Evolutionary conservation across 2,888 invertebrate species (phyloP).

Genomic region (Leptopilina syphax): DNA sequence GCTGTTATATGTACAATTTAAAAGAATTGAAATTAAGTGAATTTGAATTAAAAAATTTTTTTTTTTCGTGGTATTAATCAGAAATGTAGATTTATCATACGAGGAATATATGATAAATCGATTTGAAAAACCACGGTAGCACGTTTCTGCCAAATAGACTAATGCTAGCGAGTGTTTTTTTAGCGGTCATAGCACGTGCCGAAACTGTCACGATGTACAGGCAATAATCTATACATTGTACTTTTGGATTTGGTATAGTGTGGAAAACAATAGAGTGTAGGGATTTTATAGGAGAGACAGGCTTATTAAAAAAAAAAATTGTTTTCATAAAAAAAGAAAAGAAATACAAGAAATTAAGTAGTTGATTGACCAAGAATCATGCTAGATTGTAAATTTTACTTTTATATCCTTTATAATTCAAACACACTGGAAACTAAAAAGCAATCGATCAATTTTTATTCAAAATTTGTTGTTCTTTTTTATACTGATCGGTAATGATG

Average conservation of each 20-base stretch:
- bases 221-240: conserved; percentile 60
- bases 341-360: neutral
- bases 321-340: too few relatives aligned
- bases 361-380: conserved; percentile 22
- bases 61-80: conserved; percentile 30
- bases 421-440: too few relatives aligned
- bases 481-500: too few relatives aligned
- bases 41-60: neutral
- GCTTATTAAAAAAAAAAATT: neutral
- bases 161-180: conserved; percentile 60
- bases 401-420: too few relatives aligned
- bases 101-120: neutral
- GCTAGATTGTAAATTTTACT: neutral
- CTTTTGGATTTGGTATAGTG: conserved; percentile 48
- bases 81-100: neutral
- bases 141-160: conserved; percentile 55
- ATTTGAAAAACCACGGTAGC: conserved; percentile 48
- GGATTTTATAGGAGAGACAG: conserved; percentile 11
- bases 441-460: too few relatives aligned
- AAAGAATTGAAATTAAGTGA: neutral
- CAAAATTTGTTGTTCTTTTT: too few relatives aligned
- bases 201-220: conserved; percentile 64
- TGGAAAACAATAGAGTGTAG: conserved; percentile 8
- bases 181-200: conserved; percentile 61
- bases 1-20: too few relatives aligned